Percentiles rank a stretch among this genome's conserved stretches.
These are phyloP conservation scores for Meloidogyne floridensis DNA, from an alignment of 1,140 invertebrate genomes.

Conservation along the genomic window DNA sequence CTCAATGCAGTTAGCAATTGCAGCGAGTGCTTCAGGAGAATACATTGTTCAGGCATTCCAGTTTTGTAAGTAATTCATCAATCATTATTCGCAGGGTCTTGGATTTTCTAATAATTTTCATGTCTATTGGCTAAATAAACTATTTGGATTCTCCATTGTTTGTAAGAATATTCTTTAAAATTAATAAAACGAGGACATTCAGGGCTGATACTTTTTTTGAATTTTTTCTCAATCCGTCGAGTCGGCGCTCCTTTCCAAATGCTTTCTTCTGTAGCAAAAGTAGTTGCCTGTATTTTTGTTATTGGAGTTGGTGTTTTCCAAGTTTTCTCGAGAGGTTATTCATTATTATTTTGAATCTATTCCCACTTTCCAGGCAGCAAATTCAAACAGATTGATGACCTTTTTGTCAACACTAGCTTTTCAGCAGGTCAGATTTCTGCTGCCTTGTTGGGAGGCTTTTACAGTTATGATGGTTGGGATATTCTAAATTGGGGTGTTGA, in stretches of 20 bases:
- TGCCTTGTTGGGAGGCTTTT: slow-evolving; percentile 53
- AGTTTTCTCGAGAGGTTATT: slow-evolving; percentile 41
- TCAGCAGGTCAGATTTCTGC: slow-evolving; percentile 31
- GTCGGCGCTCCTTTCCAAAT: slow-evolving; percentile 56
- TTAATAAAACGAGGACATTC: slow-evolving; percentile 22
- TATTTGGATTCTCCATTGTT: neutral
- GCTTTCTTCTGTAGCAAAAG: slow-evolving; percentile 52
- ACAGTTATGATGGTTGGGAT: slow-evolving; percentile 53
- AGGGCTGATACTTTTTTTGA: slow-evolving; percentile 45
- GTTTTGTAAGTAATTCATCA: neutral
- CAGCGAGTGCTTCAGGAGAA: neutral
- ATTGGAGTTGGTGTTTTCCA: slow-evolving; percentile 41
- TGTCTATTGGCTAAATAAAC: neutral
- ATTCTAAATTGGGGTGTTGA: slow-evolving; percentile 59
- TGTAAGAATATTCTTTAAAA: slow-evolving; percentile 19
- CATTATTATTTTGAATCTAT: neutral
- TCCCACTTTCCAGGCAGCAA: slow-evolving; percentile 37
- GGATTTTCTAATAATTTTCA: neutral
- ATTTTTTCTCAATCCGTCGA: slow-evolving; percentile 50
- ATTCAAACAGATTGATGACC: slow-evolving; percentile 50
- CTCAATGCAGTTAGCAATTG: slow-evolving; percentile 1
- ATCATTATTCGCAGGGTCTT: neutral
- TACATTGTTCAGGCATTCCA: neutral
- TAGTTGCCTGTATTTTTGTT: slow-evolving; percentile 36
- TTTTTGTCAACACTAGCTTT: slow-evolving; percentile 40